Conservation (phyloP, 1,140 invertebrate species). For the Olivierus martensii region DNA sequence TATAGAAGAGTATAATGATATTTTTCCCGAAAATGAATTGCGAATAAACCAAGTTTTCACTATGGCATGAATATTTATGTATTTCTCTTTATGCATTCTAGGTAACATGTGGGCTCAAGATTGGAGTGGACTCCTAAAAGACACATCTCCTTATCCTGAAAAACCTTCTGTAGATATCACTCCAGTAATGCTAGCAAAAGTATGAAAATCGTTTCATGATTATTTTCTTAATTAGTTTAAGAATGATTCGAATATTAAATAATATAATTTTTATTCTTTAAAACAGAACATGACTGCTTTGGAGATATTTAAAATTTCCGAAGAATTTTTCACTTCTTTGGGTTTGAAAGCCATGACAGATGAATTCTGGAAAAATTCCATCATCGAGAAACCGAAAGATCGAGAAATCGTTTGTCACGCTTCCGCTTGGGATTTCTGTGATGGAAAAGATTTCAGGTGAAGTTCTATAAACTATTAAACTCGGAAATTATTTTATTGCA, state of each 20-base stretch:
- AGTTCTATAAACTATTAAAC: constrained; percentile 27
- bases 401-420: constrained; percentile 65
- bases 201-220: background rate
- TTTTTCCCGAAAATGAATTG: too few relatives aligned
- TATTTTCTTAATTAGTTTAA: background rate
- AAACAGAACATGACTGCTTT: constrained; percentile 5
- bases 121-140: constrained; percentile 66
- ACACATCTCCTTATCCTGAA: constrained; percentile 59
- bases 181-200: constrained; percentile 49
- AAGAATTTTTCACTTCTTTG: constrained; percentile 73
- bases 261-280: background rate
- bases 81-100: constrained; percentile 22
- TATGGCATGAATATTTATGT: too few relatives aligned
- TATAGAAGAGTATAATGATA: too few relatives aligned
- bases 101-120: constrained; percentile 88
- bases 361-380: constrained; percentile 38
- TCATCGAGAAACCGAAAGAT: constrained; percentile 40
- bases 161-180: constrained; percentile 54
- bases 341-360: constrained; percentile 65
- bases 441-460: constrained; percentile 54
- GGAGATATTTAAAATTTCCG: constrained; percentile 61
- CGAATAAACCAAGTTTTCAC: too few relatives aligned
- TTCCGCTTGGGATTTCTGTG: constrained; percentile 79
- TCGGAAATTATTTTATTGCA: constrained; percentile 78
- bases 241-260: constrained; percentile 31